These are phyloP conservation scores for Leptoclinus maculatus DNA, from an alignment of 2,797 vertebrate species.

Conservation along the genomic window DNA sequence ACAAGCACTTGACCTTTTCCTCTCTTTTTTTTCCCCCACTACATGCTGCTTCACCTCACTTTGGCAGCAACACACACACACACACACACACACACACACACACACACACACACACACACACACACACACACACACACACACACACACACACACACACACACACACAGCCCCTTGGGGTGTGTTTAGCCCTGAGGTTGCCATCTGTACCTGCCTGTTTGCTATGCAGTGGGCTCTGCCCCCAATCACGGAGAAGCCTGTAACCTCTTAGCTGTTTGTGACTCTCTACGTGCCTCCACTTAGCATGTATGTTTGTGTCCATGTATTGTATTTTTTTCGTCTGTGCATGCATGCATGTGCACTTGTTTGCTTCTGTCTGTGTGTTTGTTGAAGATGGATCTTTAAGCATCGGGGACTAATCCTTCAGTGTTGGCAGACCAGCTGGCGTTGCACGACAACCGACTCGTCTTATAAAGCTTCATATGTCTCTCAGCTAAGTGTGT, in stretches of 20 bases:
- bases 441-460: constrained; percentile 28
- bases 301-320: neutral
- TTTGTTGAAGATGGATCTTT: constrained; percentile 25
- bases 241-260: constrained; percentile 37
- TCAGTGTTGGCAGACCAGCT: constrained; percentile 47
- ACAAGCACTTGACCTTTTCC: constrained; percentile 75
- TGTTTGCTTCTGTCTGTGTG: constrained; percentile 30
- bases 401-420: constrained; percentile 53
- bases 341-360: neutral
- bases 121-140: constrained; percentile 24
- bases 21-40: constrained; percentile 20
- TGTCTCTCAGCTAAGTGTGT: constrained; percentile 22
- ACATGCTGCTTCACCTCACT: constrained; percentile 47
- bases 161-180: constrained; percentile 64
- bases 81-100: constrained; percentile 31
- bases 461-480: constrained; percentile 38
- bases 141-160: neutral
- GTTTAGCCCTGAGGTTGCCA: constrained; percentile 76
- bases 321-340: neutral
- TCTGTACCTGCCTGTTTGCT: constrained; percentile 80
- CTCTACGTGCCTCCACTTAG: constrained; percentile 47
- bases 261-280: constrained; percentile 49
- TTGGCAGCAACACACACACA: constrained; percentile 18
- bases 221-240: constrained; percentile 65
- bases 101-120: constrained; percentile 14